Conservation (phyloP, 2,888 invertebrate genomes). For the Celastrina argiolus region DNA sequence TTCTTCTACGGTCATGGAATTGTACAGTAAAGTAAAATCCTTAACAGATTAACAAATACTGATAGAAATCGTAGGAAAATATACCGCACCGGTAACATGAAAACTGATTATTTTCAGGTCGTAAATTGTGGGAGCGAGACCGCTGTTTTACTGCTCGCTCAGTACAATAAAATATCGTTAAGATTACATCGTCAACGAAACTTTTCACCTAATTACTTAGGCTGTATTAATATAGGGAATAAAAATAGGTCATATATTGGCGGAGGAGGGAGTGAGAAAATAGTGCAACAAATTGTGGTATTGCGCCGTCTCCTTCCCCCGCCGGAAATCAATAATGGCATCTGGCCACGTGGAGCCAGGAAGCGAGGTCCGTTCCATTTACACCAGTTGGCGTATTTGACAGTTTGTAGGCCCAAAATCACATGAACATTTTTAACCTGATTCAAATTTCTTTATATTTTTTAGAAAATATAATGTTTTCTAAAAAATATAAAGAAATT, state of each 20-base stretch:
- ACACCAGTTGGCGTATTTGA: constrained; percentile 53
- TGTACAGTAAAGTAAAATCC: background rate
- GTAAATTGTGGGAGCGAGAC: background rate
- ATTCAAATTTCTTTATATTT: no score
- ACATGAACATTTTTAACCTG: constrained; percentile 36
- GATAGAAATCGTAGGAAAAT: background rate
- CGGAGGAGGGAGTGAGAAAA: constrained; percentile 64
- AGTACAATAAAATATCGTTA: constrained; percentile 40
- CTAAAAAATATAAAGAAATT: no score
- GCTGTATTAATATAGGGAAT: constrained; percentile 74
- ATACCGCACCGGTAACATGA: background rate
- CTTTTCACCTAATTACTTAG: constrained; percentile 74
- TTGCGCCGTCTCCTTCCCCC: constrained; percentile 60
- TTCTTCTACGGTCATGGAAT: no score
- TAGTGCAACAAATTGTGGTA: constrained; percentile 76
- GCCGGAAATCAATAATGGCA: constrained; percentile 78
- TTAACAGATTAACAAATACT: background rate
- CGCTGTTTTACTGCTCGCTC: constrained; percentile 22
- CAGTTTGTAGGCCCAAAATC: constrained; percentile 51
- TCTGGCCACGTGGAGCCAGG: constrained; percentile 73
- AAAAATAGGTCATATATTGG: constrained; percentile 79
- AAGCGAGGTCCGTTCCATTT: constrained; percentile 65
- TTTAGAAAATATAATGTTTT: no score
- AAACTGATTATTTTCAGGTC: background rate
- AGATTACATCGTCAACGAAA: constrained; percentile 54